These are phyloP conservation scores for Aphelenchoides besseyi DNA, from an alignment of 1,140 invertebrate species.

Conservation along the genomic window DNA sequence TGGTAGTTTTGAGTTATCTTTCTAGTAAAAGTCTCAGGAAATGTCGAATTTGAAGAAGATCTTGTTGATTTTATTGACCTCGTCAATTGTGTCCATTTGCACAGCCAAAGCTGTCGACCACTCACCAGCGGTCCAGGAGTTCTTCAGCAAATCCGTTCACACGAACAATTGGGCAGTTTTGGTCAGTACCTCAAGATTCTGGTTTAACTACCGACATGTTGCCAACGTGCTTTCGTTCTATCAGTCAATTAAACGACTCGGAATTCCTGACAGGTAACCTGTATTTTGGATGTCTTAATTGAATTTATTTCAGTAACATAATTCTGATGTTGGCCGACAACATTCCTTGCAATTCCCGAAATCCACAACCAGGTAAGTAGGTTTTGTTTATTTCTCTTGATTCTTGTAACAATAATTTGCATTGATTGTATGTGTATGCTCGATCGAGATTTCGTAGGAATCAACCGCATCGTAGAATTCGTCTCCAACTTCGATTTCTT, in stretches of 20 bases:
- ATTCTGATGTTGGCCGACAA: slow-evolving; percentile 98
- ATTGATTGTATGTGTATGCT: background rate
- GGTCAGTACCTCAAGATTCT: slow-evolving; percentile 94
- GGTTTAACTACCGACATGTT: slow-evolving; percentile 99
- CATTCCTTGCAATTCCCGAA: slow-evolving; percentile 97
- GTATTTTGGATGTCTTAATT: background rate
- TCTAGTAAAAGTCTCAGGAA: too few relatives aligned
- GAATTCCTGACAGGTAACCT: slow-evolving; percentile 81
- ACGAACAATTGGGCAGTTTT: slow-evolving; percentile 99
- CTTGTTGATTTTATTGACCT: too few relatives aligned
- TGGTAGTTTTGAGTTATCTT: too few relatives aligned
- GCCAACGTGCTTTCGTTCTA: slow-evolving; percentile 98
- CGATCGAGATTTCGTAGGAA: background rate
- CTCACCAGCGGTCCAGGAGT: slow-evolving; percentile 19
- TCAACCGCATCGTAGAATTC: slow-evolving; percentile 9
- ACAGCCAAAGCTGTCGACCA: too few relatives aligned
- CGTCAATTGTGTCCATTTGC: too few relatives aligned
- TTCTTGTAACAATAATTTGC: slow-evolving; percentile 15
- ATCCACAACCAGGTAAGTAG: slow-evolving; percentile 82
- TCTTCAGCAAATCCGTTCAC: slow-evolving; percentile 67
- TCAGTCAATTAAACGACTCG: slow-evolving; percentile 89
- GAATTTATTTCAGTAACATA: slow-evolving; percentile 69
- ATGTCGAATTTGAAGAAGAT: too few relatives aligned
- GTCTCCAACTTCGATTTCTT: slow-evolving; percentile 11
- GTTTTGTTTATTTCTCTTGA: slow-evolving; percentile 22